Evolutionary conservation across 2,113 vertebrate genomes (phyloP).

Genomic region (Hydropotes inermis): DNA sequence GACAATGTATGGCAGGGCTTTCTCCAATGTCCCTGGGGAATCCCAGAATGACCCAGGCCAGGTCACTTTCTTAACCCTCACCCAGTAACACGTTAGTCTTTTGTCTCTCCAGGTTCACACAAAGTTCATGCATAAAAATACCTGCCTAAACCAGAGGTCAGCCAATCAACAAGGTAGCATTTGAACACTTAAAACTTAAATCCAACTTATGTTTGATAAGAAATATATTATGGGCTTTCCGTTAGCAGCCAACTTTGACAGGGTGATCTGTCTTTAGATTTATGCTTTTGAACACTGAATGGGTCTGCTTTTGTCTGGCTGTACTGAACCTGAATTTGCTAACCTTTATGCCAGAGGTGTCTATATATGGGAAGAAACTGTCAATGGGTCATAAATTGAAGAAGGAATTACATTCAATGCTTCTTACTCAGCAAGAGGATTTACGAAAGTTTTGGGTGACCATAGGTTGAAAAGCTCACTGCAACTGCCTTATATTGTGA

Average conservation of each 20-base stretch:
- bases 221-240: slow-evolving; percentile 19
- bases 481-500: background rate
- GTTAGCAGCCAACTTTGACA: background rate
- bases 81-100: slow-evolving; percentile 23
- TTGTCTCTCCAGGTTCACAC: slow-evolving; percentile 65
- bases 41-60: slow-evolving; percentile 56
- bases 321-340: background rate
- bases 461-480: background rate
- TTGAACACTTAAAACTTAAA: slow-evolving; percentile 45
- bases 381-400: background rate
- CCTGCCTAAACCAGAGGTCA: background rate
- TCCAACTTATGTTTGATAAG: slow-evolving; percentile 39
- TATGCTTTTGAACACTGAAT: slow-evolving; percentile 16
- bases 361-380: background rate
- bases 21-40: slow-evolving; percentile 46
- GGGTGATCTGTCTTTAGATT: slow-evolving; percentile 21
- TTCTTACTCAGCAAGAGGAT: background rate
- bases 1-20: slow-evolving; percentile 50
- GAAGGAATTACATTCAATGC: background rate
- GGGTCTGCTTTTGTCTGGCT: background rate
- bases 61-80: slow-evolving; percentile 68
- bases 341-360: background rate
- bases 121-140: slow-evolving; percentile 69
- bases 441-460: background rate
- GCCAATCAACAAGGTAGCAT: slow-evolving; percentile 41